Evolutionary conservation across 2,888 invertebrate species (phyloP).

Genomic region (Coelogynopora nodosa): DNA sequence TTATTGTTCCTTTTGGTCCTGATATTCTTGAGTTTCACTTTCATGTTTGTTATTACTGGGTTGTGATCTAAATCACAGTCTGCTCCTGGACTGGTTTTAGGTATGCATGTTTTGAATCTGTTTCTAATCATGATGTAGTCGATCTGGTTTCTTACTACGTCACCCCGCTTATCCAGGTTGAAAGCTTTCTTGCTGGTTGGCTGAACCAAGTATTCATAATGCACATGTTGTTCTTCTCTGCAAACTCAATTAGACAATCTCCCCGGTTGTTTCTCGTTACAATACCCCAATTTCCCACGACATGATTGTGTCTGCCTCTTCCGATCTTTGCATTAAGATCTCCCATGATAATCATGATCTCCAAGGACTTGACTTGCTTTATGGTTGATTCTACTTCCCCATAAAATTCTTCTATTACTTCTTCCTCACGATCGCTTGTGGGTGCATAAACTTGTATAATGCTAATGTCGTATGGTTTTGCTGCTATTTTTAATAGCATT

Average conservation of each 20-base stretch:
- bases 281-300: neutral
- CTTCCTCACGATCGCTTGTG: neutral
- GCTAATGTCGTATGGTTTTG: neutral
- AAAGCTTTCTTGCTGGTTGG: conserved; percentile 24
- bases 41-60: neutral
- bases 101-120: conserved; percentile 28
- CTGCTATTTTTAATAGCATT: neutral
- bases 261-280: conserved; percentile 40
- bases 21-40: conserved; percentile 27
- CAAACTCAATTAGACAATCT: neutral
- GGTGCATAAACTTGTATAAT: neutral
- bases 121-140: conserved; percentile 25
- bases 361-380: neutral
- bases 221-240: neutral
- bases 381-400: neutral
- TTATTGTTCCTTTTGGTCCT: conserved; percentile 8
- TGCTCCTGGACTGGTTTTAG: conserved; percentile 23
- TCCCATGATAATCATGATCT: neutral
- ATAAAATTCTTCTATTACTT: neutral
- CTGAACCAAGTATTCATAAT: conserved; percentile 23
- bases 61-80: conserved; percentile 28
- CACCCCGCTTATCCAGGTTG: neutral
- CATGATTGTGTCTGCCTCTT: neutral
- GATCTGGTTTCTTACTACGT: conserved; percentile 25
- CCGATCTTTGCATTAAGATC: neutral